A percentile compares a stretch with the other conserved stretches of the same genome.
phyloP scores from a whole-genome alignment of 1,140 invertebrate species.

The Anthonomus grandis region DNA sequence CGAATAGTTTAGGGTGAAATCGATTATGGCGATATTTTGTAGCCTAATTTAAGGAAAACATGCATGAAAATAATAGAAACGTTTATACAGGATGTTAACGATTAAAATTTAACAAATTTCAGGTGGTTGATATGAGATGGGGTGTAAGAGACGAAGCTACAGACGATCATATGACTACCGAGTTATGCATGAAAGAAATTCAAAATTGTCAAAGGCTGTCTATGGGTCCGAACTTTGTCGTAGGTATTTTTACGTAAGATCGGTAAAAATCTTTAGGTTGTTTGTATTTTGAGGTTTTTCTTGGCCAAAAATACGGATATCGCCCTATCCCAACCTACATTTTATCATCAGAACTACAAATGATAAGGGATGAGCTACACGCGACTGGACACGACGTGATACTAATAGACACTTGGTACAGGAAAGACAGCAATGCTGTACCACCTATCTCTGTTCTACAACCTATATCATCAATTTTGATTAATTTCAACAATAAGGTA shows the following conservation, averaged over 20 bases:
- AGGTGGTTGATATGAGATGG: conserved; percentile 99
- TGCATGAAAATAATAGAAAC: too few species aligned
- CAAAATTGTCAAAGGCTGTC: conserved; percentile 95
- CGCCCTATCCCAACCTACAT: conserved; percentile 95
- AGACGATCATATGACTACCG: conserved; percentile 98
- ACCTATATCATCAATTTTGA: conserved; percentile 93
- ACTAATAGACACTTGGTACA: conserved; percentile 92
- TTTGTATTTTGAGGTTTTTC: conserved; percentile 67
- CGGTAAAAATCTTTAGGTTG: not conserved
- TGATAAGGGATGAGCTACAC: conserved; percentile 80
- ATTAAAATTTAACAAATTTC: too few species aligned
- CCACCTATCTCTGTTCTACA: conserved; percentile 90
- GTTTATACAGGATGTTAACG: too few species aligned
- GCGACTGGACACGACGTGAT: conserved; percentile 76
- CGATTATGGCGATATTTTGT: too few species aligned
- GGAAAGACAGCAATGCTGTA: conserved; percentile 93
- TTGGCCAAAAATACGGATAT: conserved; percentile 98
- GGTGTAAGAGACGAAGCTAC: conserved; percentile 95
- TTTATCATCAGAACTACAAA: conserved; percentile 83
- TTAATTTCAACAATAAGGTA: conserved; percentile 98
- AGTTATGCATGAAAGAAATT: conserved; percentile 97
- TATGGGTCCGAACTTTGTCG: conserved; percentile 96
- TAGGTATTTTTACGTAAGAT: conserved; percentile 7
- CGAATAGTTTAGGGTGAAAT: too few species aligned
- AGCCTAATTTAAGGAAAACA: too few species aligned